Evolutionary conservation across 2,113 vertebrate genomes (phyloP).

Genomic region (Ursus arctos): DNA sequence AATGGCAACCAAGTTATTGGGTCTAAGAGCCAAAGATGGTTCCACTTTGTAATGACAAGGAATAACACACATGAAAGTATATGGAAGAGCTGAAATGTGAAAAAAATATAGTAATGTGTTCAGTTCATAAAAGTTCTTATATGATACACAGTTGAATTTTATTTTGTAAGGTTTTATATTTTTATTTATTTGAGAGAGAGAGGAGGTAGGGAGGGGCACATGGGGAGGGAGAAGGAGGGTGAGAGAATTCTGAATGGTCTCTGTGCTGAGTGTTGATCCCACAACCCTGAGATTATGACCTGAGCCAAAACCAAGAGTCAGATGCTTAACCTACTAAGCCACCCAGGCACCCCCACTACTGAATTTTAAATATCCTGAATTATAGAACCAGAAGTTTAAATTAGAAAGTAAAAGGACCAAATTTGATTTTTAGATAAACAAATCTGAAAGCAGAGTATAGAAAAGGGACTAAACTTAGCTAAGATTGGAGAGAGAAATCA

Average conservation of each 20-base stretch:
- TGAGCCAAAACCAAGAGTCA: too few relatives aligned
- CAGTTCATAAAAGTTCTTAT: neutral
- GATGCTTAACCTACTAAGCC: too few relatives aligned
- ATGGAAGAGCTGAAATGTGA: neutral
- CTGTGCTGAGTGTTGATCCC: too few relatives aligned
- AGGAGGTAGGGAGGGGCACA: too few relatives aligned
- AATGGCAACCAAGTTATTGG: neutral
- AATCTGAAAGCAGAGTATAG: neutral
- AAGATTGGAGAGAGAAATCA: neutral
- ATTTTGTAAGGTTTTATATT: too few relatives aligned
- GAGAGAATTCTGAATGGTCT: too few relatives aligned
- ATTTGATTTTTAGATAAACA: neutral
- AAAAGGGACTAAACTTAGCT: neutral
- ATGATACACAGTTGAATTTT: neutral
- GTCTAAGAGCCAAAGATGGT: neutral
- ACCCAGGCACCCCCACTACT: too few relatives aligned
- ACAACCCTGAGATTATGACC: too few relatives aligned
- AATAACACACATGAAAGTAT: neutral
- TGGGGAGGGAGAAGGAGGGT: too few relatives aligned
- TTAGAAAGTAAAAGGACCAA: neutral
- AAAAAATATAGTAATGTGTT: neutral
- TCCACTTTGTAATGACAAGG: neutral
- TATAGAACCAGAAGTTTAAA: neutral
- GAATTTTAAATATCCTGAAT: neutral
- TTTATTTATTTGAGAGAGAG: too few relatives aligned